These are phyloP conservation scores for Athalia rosae DNA, from an alignment of 2,888 invertebrate genomes.

Conservation along the genomic window DNA sequence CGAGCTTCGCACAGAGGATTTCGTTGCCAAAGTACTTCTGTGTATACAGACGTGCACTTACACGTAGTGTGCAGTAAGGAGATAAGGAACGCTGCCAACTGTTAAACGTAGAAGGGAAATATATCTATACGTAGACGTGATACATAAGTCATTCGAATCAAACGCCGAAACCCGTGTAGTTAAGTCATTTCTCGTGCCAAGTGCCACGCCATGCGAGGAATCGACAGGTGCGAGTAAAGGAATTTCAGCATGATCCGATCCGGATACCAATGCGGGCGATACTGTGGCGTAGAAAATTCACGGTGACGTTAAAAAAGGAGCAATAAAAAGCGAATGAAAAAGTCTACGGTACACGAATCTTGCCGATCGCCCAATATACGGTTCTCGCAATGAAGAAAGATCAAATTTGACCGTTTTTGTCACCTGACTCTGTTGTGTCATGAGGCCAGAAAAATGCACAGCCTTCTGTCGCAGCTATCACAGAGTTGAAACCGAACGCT, in stretches of 20 bases:
- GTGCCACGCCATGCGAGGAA: background rate
- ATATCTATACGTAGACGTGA: background rate
- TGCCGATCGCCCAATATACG: conserved; percentile 13
- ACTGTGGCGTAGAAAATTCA: conserved; percentile 1
- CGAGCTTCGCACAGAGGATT: background rate
- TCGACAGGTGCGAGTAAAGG: background rate
- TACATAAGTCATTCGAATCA: background rate
- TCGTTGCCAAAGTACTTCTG: conserved; percentile 20
- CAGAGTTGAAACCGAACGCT: background rate
- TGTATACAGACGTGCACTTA: background rate
- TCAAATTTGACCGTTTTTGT: conserved; percentile 18
- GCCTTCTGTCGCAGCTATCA: conserved; percentile 32
- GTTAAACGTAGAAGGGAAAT: background rate
- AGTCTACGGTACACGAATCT: too few relatives aligned
- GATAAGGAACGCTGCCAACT: conserved; percentile 16
- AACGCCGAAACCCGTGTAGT: background rate
- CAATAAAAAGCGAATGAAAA: background rate
- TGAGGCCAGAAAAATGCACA: conserved; percentile 36
- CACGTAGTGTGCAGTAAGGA: background rate
- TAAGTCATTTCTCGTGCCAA: conserved; percentile 6
- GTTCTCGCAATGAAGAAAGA: conserved; percentile 12
- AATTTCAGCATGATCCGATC: conserved; percentile 16
- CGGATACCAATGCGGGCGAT: too few relatives aligned
- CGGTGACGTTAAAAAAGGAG: background rate
- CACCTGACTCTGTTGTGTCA: conserved; percentile 30